Conservation (phyloP, 2,113 vertebrate species). For the Oryzias melastigma region DNA sequence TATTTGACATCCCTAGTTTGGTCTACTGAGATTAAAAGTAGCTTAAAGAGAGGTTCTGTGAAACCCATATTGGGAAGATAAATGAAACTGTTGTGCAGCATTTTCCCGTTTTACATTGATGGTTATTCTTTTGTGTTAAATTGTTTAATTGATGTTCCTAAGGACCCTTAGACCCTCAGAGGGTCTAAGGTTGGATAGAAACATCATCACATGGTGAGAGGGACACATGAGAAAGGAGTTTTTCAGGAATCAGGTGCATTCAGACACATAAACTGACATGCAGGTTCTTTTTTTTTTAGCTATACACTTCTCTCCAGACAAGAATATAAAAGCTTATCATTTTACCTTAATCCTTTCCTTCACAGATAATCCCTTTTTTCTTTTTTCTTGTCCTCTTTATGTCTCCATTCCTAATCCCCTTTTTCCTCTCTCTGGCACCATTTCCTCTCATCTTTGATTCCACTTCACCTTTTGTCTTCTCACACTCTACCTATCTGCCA, state of each 20-base stretch:
- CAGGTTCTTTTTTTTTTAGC: conserved; percentile 6
- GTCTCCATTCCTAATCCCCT: conserved; percentile 57
- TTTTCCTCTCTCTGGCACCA: conserved; percentile 24
- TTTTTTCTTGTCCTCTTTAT: conserved; percentile 32
- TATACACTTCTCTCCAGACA: conserved; percentile 36
- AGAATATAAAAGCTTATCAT: conserved; percentile 44
- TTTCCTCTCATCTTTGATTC: conserved; percentile 43
- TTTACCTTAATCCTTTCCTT: conserved; percentile 47
- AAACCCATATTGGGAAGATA: too few relatives aligned
- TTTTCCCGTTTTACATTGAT: too few relatives aligned
- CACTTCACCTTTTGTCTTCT: conserved; percentile 48
- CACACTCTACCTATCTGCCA: conserved; percentile 29
- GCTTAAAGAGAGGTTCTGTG: too few relatives aligned
- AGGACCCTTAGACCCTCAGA: too few relatives aligned
- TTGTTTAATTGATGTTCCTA: too few relatives aligned
- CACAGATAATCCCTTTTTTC: conserved; percentile 50
- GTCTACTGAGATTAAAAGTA: too few relatives aligned
- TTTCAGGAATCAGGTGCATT: neutral
- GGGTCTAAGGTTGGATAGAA: conserved; percentile 8
- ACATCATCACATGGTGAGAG: conserved; percentile 8
- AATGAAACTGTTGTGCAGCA: too few relatives aligned
- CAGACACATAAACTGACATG: neutral
- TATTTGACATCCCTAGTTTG: too few relatives aligned
- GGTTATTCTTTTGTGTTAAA: too few relatives aligned
- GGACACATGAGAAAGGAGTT: conserved; percentile 12